Conservation (phyloP, 2,113 vertebrate genomes). For the Columba janthina region DNA sequence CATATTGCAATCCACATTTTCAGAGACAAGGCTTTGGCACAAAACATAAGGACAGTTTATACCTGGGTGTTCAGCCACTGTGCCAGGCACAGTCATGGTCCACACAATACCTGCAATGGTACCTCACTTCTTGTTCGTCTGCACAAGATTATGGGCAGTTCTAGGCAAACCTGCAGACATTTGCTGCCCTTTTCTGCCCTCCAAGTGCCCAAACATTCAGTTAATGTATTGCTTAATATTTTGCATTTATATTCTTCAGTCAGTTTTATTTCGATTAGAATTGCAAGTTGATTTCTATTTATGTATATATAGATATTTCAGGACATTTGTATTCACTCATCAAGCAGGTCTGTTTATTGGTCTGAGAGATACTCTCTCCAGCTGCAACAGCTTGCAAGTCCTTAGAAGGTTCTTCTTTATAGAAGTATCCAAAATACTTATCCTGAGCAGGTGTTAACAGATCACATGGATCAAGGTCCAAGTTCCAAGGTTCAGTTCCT, state of each 20-base stretch:
- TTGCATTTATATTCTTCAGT: neutral
- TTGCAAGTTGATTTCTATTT: neutral
- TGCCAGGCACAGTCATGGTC: neutral
- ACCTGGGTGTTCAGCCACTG: neutral
- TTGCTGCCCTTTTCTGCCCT: neutral
- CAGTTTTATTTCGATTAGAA: neutral
- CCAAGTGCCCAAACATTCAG: neutral
- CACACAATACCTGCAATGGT: neutral
- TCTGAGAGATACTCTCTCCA: neutral
- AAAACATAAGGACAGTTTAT: neutral
- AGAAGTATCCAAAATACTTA: neutral
- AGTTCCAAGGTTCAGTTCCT: slow-evolving; percentile 38
- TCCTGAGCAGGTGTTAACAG: neutral
- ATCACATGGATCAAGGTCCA: neutral
- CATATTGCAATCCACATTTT: neutral
- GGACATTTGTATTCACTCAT: neutral
- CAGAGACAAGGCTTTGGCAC: neutral
- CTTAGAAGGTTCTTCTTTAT: neutral
- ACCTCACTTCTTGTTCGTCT: neutral
- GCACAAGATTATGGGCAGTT: neutral
- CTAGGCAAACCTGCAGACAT: neutral
- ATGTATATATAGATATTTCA: neutral
- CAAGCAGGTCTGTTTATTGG: neutral
- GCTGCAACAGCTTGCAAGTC: neutral
- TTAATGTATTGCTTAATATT: neutral